phyloP scores from a whole-genome alignment of 2,888 invertebrate genomes.

The Noctua comes region DNA sequence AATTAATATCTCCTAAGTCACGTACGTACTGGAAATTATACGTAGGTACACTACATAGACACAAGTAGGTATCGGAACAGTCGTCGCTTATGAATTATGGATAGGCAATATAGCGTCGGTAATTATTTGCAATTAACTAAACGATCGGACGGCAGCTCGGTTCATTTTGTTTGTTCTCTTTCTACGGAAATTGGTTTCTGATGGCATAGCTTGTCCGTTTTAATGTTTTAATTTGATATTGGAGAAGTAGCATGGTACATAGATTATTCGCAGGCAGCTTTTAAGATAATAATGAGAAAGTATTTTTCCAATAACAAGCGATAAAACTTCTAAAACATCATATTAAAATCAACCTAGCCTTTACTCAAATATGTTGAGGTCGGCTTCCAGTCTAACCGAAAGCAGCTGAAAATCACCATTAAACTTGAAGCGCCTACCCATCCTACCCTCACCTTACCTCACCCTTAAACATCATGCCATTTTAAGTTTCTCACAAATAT shows the following conservation, averaged over 20 bases:
- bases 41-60: not conserved
- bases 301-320: not conserved
- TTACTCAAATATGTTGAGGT: not conserved
- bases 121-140: slow-evolving; percentile 61
- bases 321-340: not conserved
- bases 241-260: not conserved
- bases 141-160: slow-evolving; percentile 37
- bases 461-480: not conserved
- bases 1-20: not conserved
- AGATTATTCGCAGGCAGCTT: not conserved
- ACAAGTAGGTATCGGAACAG: not conserved
- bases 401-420: not conserved
- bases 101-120: slow-evolving; percentile 46
- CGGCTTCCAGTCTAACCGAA: not conserved
- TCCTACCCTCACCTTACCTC: not conserved
- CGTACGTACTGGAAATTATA: not conserved
- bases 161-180: slow-evolving; percentile 34
- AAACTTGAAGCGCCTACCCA: not conserved
- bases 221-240: slow-evolving; percentile 8
- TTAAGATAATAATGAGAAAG: not conserved
- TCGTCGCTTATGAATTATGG: slow-evolving; percentile 56
- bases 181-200: slow-evolving; percentile 23
- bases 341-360: not conserved
- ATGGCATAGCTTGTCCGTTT: slow-evolving; percentile 9
- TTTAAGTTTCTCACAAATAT: not conserved